Percentiles rank a stretch among this genome's conserved stretches.
These are phyloP conservation scores for Phaethornis superciliosus DNA, from an alignment of 2,113 vertebrate genomes.

Conservation along the genomic window DNA sequence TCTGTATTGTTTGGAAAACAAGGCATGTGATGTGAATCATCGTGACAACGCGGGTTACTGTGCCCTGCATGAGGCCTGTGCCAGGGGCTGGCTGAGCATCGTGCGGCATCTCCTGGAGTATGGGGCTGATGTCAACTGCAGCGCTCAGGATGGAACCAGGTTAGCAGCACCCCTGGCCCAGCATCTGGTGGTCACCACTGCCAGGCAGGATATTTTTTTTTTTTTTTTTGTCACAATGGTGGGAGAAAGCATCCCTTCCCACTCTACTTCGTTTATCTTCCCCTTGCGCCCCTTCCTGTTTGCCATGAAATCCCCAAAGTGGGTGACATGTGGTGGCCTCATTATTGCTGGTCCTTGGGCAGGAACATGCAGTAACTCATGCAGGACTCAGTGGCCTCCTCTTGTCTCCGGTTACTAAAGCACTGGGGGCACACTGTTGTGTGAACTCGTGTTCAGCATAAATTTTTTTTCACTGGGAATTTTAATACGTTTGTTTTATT, in stretches of 20 bases:
- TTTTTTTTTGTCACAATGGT: too few relatives aligned
- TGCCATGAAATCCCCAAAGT: background rate
- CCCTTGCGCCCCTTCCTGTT: rapidly evolving
- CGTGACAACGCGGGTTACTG: constrained; percentile 94
- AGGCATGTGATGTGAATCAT: constrained; percentile 92
- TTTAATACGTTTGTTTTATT: background rate
- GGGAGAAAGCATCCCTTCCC: background rate
- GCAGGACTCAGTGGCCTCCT: background rate
- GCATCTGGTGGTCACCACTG: rapidly evolving
- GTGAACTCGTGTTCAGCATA: background rate
- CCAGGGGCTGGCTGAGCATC: constrained; percentile 90
- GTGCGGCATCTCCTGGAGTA: constrained; percentile 90
- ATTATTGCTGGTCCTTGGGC: rapidly evolving
- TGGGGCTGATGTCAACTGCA: constrained; percentile 94
- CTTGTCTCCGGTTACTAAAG: background rate
- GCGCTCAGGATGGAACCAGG: constrained; percentile 95
- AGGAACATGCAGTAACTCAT: too few relatives aligned
- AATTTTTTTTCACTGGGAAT: background rate
- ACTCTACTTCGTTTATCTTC: background rate
- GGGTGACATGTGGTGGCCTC: rapidly evolving
- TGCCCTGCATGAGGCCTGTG: constrained; percentile 92
- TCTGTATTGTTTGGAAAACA: constrained; percentile 91
- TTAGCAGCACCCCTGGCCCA: background rate
- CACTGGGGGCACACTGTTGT: background rate
- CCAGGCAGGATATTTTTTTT: background rate